These are phyloP conservation scores for Anguilla japonica DNA, from an alignment of 2,113 vertebrate species.

Conservation along the genomic window DNA sequence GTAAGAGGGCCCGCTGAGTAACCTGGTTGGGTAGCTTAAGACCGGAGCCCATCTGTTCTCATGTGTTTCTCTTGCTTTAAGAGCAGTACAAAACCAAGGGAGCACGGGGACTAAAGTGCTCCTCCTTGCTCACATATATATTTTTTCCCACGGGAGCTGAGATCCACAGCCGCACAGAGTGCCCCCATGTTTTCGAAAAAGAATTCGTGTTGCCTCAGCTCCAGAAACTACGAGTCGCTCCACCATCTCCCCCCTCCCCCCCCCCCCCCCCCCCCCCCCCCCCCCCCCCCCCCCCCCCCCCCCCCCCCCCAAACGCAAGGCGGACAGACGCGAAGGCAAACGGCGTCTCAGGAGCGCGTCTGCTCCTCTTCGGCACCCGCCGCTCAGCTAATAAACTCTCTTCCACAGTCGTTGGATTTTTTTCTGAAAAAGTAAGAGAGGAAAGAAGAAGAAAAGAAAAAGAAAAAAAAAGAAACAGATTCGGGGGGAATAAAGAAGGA, in stretches of 20 bases:
- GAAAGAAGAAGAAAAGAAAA: too few relatives aligned
- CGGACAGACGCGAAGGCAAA: neutral
- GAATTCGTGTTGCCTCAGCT: neutral
- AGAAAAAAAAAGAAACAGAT: neutral
- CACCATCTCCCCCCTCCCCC: neutral
- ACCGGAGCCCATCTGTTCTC: neutral
- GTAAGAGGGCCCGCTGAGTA: too few relatives aligned
- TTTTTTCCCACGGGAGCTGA: too few relatives aligned
- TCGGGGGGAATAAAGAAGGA: neutral
- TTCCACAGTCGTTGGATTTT: neutral
- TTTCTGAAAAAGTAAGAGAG: neutral
- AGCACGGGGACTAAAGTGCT: too few relatives aligned
- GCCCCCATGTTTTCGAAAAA: neutral
- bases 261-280: neutral
- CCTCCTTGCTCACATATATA: too few relatives aligned
- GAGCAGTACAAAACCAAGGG: too few relatives aligned
- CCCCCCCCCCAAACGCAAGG: neutral
- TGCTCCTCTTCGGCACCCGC: neutral
- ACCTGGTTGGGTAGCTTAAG: too few relatives aligned
- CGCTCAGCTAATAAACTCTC: neutral
- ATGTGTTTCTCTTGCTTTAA: neutral
- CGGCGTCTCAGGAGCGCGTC: neutral
- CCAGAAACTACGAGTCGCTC: neutral
- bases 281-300: neutral
- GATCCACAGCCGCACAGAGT: neutral